phyloP scores from a whole-genome alignment of 2,113 vertebrate genomes.

The Pelobates fuscus region DNA sequence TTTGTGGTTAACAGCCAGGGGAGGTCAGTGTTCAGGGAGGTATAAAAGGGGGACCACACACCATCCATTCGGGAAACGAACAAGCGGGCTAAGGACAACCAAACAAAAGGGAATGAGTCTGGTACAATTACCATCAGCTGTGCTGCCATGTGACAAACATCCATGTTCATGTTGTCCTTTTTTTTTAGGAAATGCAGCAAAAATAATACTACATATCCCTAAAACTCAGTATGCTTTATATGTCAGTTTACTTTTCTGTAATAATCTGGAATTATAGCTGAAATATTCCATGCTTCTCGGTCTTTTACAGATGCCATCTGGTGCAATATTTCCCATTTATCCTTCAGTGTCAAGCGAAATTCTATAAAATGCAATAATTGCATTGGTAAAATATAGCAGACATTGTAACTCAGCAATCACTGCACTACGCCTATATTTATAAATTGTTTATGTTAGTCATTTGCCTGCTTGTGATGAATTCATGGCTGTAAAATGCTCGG shows the following conservation, averaged over 20 bases:
- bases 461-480: too few species aligned
- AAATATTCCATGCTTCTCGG: slow-evolving; percentile 13
- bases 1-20: too few species aligned
- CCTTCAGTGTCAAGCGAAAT: neutral
- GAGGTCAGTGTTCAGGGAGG: too few species aligned
- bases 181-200: neutral
- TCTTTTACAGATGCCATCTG: slow-evolving; percentile 28
- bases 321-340: slow-evolving; percentile 12
- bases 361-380: slow-evolving; percentile 10
- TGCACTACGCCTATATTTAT: neutral
- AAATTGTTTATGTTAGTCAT: neutral
- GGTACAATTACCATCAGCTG: too few species aligned
- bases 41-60: too few species aligned
- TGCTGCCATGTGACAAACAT: too few species aligned
- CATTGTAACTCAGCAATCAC: neutral
- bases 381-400: neutral
- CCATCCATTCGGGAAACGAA: too few species aligned
- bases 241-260: neutral
- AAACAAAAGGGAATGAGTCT: too few species aligned
- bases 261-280: slow-evolving; percentile 31
- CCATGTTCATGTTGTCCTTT: too few species aligned
- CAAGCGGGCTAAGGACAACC: too few species aligned
- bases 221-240: neutral
- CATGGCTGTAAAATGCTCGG: too few species aligned
- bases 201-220: neutral